These are phyloP conservation scores for Lepeophtheirus salmonis DNA, from an alignment of 1,140 invertebrate species.

Conservation along the genomic window DNA sequence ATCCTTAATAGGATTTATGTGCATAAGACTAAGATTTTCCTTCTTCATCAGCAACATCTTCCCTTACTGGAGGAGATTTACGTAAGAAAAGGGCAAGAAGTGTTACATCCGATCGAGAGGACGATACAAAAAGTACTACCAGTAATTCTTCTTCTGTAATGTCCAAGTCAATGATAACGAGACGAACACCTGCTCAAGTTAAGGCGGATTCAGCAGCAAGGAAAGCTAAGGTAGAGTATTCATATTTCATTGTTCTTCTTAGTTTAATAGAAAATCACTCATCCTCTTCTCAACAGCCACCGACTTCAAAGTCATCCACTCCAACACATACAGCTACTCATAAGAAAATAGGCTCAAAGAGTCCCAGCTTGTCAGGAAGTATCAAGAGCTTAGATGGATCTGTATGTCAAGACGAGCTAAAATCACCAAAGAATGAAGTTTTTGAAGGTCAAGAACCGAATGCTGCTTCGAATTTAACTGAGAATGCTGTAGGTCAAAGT, in stretches of 20 bases:
- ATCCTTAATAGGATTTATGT: too few species aligned
- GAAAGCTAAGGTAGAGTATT: constrained; percentile 2
- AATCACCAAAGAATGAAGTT: too few species aligned
- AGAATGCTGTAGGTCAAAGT: neutral
- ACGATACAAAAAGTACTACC: neutral
- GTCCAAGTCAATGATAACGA: neutral
- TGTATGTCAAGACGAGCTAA: neutral
- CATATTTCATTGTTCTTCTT: too few species aligned
- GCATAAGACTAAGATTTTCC: too few species aligned
- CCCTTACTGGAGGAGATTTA: neutral
- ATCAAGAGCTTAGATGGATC: neutral
- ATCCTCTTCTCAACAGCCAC: neutral
- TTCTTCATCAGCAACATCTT: neutral
- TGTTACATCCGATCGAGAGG: neutral
- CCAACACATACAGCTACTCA: too few species aligned
- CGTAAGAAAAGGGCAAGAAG: neutral
- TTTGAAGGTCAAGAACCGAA: too few species aligned
- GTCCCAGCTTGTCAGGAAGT: neutral
- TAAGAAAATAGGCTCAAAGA: neutral
- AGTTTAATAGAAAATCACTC: too few species aligned
- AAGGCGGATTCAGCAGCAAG: constrained; percentile 12
- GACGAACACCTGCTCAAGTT: constrained; percentile 15
- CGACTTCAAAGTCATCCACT: neutral
- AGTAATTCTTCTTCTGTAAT: neutral
- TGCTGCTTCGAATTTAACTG: too few species aligned